phyloP scores from a whole-genome alignment of 2,113 vertebrate genomes.

The Epinephelus lanceolatus region DNA sequence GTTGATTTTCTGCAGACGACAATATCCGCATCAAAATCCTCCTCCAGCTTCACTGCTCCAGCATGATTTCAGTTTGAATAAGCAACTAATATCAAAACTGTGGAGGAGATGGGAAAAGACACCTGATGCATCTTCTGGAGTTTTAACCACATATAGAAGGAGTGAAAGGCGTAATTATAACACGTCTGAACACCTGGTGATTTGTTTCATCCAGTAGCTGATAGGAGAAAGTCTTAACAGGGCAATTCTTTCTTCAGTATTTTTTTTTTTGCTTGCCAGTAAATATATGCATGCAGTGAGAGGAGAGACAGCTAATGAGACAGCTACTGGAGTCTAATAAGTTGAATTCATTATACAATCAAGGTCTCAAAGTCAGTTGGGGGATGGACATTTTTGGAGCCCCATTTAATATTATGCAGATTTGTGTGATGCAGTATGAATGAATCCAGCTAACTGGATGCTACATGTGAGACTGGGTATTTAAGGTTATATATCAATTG shows the following conservation, averaged over 20 bases:
- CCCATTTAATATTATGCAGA: constrained; percentile 29
- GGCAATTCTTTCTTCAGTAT: constrained; percentile 27
- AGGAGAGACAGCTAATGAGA: constrained; percentile 63
- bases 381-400: constrained; percentile 40
- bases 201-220: constrained; percentile 21
- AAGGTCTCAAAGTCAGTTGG: constrained; percentile 57
- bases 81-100: constrained; percentile 22
- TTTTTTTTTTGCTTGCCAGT: constrained; percentile 38
- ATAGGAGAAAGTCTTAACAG: constrained; percentile 28
- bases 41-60: constrained; percentile 20
- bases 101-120: not conserved
- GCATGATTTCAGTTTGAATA: constrained; percentile 36
- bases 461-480: not conserved
- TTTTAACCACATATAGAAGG: constrained; percentile 7
- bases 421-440: constrained; percentile 29
- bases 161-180: constrained; percentile 11
- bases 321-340: constrained; percentile 67
- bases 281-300: constrained; percentile 60
- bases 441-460: constrained; percentile 9
- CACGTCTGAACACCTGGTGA: not conserved
- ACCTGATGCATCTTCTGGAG: constrained; percentile 10
- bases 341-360: constrained; percentile 73
- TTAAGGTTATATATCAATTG: not conserved
- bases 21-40: constrained; percentile 44
- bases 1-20: not conserved